These are phyloP conservation scores for Tethya wilhelma DNA, from an alignment of 37 sponge, comb jelly and placozoan species.

Conservation along the genomic window DNA sequence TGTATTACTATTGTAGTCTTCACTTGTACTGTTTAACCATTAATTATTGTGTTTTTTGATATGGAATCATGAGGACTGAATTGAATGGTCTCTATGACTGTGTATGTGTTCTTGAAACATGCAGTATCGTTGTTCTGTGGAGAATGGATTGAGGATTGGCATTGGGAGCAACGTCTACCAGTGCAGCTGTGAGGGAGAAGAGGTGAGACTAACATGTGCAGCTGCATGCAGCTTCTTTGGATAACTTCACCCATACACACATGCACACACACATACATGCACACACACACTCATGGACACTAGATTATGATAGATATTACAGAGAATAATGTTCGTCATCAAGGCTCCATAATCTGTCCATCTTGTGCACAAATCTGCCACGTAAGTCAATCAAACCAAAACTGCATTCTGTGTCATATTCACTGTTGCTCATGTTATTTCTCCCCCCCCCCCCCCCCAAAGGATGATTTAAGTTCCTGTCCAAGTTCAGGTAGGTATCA, in stretches of 20 bases:
- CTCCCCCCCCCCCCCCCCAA: too few species aligned
- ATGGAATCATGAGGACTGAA: background rate
- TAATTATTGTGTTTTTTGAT: too few species aligned
- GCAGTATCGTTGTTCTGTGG: slow-evolving; percentile 39
- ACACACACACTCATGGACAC: background rate
- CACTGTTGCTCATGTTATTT: too few species aligned
- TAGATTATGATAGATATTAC: slow-evolving; percentile 33
- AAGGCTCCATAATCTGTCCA: slow-evolving; percentile 73
- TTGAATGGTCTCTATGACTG: background rate
- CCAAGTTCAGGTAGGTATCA: too few species aligned
- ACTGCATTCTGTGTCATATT: too few species aligned
- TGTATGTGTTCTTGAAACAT: background rate
- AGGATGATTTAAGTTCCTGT: too few species aligned
- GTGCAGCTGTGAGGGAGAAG: slow-evolving; percentile 53
- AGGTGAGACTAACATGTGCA: slow-evolving; percentile 21
- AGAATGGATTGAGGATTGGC: slow-evolving; percentile 22
- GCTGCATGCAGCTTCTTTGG: background rate
- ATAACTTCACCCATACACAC: too few species aligned
- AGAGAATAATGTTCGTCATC: slow-evolving; percentile 1
- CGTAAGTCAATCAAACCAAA: slow-evolving; percentile 2
- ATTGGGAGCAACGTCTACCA: slow-evolving; percentile 6
- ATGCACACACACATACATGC: too few species aligned
- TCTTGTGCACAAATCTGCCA: slow-evolving; percentile 54
- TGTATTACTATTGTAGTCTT: too few species aligned
- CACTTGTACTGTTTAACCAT: too few species aligned